A percentile compares a stretch with the other conserved stretches of the same genome.
phyloP scores from a whole-genome alignment of 2,888 invertebrate species.

The Pristionchus mayeri region DNA sequence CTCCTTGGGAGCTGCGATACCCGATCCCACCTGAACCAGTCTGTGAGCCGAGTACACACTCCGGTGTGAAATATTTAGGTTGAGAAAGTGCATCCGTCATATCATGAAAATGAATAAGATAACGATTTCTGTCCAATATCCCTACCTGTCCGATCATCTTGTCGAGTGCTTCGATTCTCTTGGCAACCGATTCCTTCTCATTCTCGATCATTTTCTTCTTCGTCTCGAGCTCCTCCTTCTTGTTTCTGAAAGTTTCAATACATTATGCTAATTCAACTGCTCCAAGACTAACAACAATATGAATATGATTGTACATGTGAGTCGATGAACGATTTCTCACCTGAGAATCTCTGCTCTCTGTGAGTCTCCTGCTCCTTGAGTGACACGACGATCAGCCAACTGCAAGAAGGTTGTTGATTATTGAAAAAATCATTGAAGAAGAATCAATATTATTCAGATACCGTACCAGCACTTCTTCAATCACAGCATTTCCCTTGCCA shows the following conservation, averaged over 20 bases:
- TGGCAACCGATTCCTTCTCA: slow-evolving; percentile 50
- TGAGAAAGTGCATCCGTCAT: no score
- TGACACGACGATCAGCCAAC: slow-evolving; percentile 36
- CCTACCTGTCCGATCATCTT: slow-evolving; percentile 52
- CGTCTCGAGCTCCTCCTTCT: slow-evolving; percentile 53
- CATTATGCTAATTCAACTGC: no score
- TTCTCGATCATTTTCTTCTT: slow-evolving; percentile 32
- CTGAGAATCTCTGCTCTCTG: slow-evolving; percentile 21
- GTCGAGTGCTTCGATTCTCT: slow-evolving; percentile 48
- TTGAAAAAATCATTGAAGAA: background rate
- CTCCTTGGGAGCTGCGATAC: slow-evolving; percentile 46
- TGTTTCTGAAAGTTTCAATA: background rate
- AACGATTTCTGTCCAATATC: no score
- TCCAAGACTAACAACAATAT: slow-evolving; percentile 36
- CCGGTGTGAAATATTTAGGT: background rate
- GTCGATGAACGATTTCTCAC: background rate
- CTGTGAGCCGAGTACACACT: background rate
- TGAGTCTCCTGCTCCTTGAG: slow-evolving; percentile 6
- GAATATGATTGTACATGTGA: background rate
- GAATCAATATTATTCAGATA: background rate
- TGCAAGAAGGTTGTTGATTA: background rate
- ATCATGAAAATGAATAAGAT: background rate
- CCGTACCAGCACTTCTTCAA: slow-evolving; percentile 65
- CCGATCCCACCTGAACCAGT: background rate
- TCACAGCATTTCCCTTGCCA: slow-evolving; percentile 62